phyloP scores from a whole-genome alignment of 2,113 vertebrate species.

The Myiozetetes cayanensis region DNA sequence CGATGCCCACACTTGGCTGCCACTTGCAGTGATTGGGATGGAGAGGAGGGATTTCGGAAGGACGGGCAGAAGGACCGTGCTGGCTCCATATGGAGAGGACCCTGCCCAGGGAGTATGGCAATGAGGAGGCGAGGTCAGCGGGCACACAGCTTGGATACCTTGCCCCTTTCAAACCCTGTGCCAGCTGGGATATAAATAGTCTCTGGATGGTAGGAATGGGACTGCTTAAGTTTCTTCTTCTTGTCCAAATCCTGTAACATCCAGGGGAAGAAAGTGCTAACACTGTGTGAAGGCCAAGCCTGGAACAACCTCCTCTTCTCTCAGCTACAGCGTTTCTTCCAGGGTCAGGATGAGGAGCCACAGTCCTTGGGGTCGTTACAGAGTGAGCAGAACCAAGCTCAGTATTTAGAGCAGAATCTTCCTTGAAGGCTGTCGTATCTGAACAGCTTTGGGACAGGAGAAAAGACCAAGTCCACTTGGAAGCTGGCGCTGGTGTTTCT shows the following conservation, averaged over 20 bases:
- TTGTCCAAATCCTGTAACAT: slow-evolving; percentile 80
- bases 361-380: neutral
- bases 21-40: slow-evolving; percentile 58
- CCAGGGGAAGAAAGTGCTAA: slow-evolving; percentile 81
- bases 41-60: slow-evolving; percentile 58
- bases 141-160: slow-evolving; percentile 45
- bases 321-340: neutral
- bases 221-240: slow-evolving; percentile 69
- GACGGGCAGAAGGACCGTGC: slow-evolving; percentile 63
- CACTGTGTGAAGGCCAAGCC: slow-evolving; percentile 76
- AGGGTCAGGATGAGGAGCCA: neutral
- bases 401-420: slow-evolving; percentile 20
- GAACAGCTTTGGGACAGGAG: slow-evolving; percentile 62
- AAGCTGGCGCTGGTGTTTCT: slow-evolving; percentile 7
- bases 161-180: slow-evolving; percentile 72
- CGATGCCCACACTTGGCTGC: slow-evolving; percentile 58
- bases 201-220: slow-evolving; percentile 71
- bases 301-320: slow-evolving; percentile 58
- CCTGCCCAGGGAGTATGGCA: slow-evolving; percentile 74
- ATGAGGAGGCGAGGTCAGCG: slow-evolving; percentile 60
- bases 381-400: slow-evolving; percentile 15
- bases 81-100: slow-evolving; percentile 76
- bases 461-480: slow-evolving; percentile 73
- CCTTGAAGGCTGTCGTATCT: slow-evolving; percentile 49
- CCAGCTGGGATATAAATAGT: slow-evolving; percentile 70